These are phyloP conservation scores for Centroberyx gerrardi DNA, from an alignment of 2,797 vertebrate species.

Conservation along the genomic window DNA sequence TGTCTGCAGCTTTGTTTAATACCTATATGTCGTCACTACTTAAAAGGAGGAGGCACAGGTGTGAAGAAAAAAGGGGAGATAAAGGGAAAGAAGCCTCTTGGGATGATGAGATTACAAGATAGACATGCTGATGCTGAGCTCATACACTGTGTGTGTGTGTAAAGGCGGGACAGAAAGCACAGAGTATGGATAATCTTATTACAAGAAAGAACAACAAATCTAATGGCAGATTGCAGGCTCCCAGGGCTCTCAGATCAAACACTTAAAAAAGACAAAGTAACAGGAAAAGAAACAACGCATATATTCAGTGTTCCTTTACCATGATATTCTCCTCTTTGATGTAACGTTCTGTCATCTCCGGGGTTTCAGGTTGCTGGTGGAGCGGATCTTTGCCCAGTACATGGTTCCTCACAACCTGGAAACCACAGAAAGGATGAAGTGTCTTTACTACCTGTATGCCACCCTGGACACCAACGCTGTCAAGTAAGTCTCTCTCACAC, in stretches of 20 bases:
- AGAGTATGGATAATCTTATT: slow-evolving; percentile 20
- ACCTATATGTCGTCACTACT: background rate
- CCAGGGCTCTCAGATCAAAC: background rate
- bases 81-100: slow-evolving; percentile 25
- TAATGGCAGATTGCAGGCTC: background rate
- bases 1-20: background rate
- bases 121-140: too few relatives aligned
- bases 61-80: background rate
- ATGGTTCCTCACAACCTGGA: slow-evolving; percentile 99
- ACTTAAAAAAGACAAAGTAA: background rate
- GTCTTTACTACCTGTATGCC: slow-evolving; percentile 97
- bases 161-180: too few relatives aligned
- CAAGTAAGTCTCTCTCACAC: slow-evolving; percentile 87
- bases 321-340: background rate
- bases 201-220: too few relatives aligned
- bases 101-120: background rate
- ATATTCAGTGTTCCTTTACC: background rate
- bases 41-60: background rate
- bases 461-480: slow-evolving; percentile 96
- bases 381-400: slow-evolving; percentile 97
- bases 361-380: slow-evolving; percentile 91
- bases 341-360: background rate
- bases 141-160: too few relatives aligned
- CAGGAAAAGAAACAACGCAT: background rate
- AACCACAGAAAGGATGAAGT: slow-evolving; percentile 96